Evolutionary conservation across 2,888 invertebrate genomes (phyloP).

Genomic region (Oligia latruncula): DNA sequence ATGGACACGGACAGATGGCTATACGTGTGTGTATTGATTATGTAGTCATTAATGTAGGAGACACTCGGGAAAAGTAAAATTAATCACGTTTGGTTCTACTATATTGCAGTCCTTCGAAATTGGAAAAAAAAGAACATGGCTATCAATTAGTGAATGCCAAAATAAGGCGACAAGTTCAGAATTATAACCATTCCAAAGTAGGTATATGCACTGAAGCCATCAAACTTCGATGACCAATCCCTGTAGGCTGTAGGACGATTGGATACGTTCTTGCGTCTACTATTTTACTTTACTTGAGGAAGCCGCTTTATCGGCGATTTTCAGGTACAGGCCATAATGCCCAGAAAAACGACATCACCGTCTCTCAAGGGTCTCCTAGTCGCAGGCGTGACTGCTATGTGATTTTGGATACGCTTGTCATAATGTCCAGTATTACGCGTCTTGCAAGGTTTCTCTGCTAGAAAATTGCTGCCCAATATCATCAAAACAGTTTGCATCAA

Average conservation of each 20-base stretch:
- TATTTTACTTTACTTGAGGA: neutral
- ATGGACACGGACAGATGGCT: slow-evolving; percentile 8
- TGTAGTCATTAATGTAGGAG: neutral
- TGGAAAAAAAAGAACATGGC: neutral
- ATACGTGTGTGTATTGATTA: slow-evolving; percentile 6
- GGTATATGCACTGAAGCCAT: neutral
- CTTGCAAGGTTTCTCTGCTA: neutral
- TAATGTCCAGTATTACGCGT: neutral
- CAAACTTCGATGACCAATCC: neutral
- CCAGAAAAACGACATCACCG: neutral
- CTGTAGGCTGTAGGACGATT: neutral
- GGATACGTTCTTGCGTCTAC: neutral
- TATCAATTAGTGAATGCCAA: neutral
- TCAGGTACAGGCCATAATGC: neutral
- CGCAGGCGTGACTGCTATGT: neutral
- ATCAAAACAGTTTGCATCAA: neutral
- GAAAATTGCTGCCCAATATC: too few species aligned
- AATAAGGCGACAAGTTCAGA: neutral
- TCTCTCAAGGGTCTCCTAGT: neutral
- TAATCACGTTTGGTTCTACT: neutral
- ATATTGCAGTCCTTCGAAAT: neutral
- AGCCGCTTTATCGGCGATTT: neutral
- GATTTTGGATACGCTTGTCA: neutral
- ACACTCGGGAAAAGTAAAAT: neutral
- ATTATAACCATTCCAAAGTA: neutral